Conservation (phyloP, 1,140 invertebrate genomes). For the Holotrichia oblita region DNA sequence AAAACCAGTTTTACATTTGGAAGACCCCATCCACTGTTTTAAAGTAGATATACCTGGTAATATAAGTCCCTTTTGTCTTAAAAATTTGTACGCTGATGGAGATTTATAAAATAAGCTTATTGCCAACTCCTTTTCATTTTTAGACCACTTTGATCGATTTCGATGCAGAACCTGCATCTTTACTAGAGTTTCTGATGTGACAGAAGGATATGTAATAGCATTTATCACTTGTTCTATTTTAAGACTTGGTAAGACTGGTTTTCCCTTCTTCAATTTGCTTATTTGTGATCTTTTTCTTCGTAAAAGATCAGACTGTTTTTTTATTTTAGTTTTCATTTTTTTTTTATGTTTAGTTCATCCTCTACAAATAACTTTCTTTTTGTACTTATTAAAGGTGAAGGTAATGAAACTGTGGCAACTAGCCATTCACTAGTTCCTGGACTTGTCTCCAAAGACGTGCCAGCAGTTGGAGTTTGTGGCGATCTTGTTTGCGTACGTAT, state of each 20-base stretch:
- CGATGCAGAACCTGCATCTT: constrained; percentile 34
- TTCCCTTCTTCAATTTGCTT: too few species aligned
- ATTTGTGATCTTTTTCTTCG: too few species aligned
- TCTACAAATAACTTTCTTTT: neutral
- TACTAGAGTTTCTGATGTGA: constrained; percentile 14
- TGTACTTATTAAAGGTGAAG: neutral
- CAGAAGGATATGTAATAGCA: neutral
- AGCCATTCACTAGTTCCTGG: neutral
- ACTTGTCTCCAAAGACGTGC: neutral
- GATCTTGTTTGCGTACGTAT: neutral
- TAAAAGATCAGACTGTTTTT: too few species aligned
- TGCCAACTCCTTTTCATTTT: constrained; percentile 36
- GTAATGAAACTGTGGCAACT: neutral
- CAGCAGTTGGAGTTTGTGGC: neutral
- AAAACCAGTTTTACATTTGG: constrained; percentile 30
- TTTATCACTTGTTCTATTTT: neutral
- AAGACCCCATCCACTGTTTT: constrained; percentile 38
- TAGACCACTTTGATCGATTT: constrained; percentile 4
- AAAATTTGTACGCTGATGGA: constrained; percentile 40
- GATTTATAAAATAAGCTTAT: constrained; percentile 39
- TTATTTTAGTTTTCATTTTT: neutral
- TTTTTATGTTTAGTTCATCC: neutral
- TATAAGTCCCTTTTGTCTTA: constrained; percentile 38
- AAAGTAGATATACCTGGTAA: constrained; percentile 41
- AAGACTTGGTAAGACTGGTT: neutral